These are phyloP conservation scores for Pyxicephalus adspersus DNA, from an alignment of 2,113 vertebrate species.

Conservation along the genomic window DNA sequence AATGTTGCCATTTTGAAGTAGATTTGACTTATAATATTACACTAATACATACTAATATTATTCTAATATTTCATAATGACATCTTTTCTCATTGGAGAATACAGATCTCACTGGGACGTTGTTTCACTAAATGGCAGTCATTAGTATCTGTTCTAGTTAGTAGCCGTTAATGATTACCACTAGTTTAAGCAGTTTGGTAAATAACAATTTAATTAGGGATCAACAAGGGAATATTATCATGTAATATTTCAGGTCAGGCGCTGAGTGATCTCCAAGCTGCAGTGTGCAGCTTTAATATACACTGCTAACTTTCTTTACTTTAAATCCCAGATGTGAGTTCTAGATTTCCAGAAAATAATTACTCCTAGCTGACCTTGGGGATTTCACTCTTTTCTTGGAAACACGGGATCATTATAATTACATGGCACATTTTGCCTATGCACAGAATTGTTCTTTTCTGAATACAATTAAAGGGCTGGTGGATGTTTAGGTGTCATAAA, in stretches of 20 bases:
- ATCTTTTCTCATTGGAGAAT: not conserved
- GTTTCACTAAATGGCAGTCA: not conserved
- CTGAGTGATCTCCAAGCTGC: conserved; percentile 13
- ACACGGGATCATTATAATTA: conserved; percentile 14
- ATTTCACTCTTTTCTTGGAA: conserved; percentile 30
- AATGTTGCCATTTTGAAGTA: too few species aligned
- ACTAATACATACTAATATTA: too few species aligned
- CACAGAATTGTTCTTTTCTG: conserved; percentile 7
- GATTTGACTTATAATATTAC: too few species aligned
- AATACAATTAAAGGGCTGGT: conserved; percentile 10
- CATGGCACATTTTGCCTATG: conserved; percentile 16
- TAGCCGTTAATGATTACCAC: conserved; percentile 28
- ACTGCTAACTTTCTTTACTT: conserved; percentile 17
- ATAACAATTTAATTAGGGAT: conserved; percentile 38
- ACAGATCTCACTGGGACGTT: not conserved
- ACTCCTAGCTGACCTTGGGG: conserved; percentile 25
- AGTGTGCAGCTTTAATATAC: not conserved
- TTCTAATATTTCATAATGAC: not conserved
- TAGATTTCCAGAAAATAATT: conserved; percentile 44
- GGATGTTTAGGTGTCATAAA: not conserved
- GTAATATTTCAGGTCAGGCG: not conserved
- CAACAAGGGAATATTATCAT: conserved; percentile 13
- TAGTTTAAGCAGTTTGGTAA: conserved; percentile 39
- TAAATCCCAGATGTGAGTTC: conserved; percentile 3
- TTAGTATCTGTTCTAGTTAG: conserved; percentile 34